Base-by-base conservation (phyloP, 1,140 invertebrate species). In the Muscidifurax raptorellus region DNA sequence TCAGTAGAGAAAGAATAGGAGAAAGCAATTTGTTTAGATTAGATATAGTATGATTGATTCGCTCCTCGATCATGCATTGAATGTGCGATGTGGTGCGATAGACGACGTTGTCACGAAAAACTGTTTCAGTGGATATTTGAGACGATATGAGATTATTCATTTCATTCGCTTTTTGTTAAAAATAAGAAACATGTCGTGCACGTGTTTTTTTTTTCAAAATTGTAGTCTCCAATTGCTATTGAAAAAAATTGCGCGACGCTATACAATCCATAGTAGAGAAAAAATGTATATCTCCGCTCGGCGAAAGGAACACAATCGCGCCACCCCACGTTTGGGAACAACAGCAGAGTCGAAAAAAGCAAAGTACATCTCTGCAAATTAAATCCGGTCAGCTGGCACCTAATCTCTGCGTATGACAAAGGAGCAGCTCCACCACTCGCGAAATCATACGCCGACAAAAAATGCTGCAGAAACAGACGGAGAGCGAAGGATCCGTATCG, bases 11-110 rank as follows among this genome's bases (percentile, higher is more conserved):
- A 74, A 86, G 85, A 89, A 83, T 77, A 15, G 40, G 78, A 77
- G 77, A 81, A 83, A 83, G 80, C 78, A 85, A 85, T 85, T 85
- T 81, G 64, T 85, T 85, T 76, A 85, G 78, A 85, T 85, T 85
- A 85, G 79, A 81, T 69, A 59, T 66, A 84, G 22, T 67, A 81
- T 80, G 82, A 84, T 84, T 52, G 78, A 75, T 77, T 30, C 27
- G 22, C n/a, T 12, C 25, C 32, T 40, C 69, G 52, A 85, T 85
- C 78, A 36, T 25, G 13, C 25, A 27, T 79, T 36, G 40, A 59
- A 5, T 27, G 40, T 12, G 40, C 2, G 40, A 28, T 69, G 27
- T 59, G 18, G 52, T 59, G 52, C 52, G 52, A 59, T n/a, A 32
- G 12, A 9, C 72, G 30, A 36, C 72, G 32, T 75, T 71, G 30